Conservation (phyloP, 2,797 vertebrate species). For the Hyperoplus lanceolatus region DNA sequence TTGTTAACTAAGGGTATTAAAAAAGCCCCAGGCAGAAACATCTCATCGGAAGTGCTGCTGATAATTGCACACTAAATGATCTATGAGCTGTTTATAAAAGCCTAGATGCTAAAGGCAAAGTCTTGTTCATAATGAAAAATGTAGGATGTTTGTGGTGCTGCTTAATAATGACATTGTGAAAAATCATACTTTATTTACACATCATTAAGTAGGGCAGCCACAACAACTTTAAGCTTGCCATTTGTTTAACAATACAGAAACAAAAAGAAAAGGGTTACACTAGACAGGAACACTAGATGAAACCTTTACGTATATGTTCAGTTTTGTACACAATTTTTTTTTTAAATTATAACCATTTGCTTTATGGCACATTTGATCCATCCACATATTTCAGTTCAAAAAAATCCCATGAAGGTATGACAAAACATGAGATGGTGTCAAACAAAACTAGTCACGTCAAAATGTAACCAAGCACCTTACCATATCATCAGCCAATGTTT, state of each 20-base stretch:
- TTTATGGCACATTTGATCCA: constrained; percentile 69
- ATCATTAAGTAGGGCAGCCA: constrained; percentile 1
- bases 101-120: constrained; percentile 44
- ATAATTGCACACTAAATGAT: constrained; percentile 67
- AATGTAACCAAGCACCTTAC: constrained; percentile 92
- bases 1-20: constrained; percentile 63
- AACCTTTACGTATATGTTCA: background rate
- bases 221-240: background rate
- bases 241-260: background rate
- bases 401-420: constrained; percentile 67
- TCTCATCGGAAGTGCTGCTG: constrained; percentile 53
- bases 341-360: background rate
- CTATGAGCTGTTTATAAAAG: constrained; percentile 50
- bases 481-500: constrained; percentile 99
- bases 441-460: constrained; percentile 68
- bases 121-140: constrained; percentile 59
- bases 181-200: constrained; percentile 39
- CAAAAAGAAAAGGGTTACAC: background rate
- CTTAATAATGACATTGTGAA: constrained; percentile 22
- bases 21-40: constrained; percentile 45
- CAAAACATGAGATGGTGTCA: constrained; percentile 62
- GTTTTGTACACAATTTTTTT: background rate
- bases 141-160: constrained; percentile 11
- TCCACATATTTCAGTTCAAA: constrained; percentile 77
- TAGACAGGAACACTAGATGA: background rate